phyloP scores from a whole-genome alignment of 2,113 vertebrate genomes.

The Dunckerocampus dactyliophorus region DNA sequence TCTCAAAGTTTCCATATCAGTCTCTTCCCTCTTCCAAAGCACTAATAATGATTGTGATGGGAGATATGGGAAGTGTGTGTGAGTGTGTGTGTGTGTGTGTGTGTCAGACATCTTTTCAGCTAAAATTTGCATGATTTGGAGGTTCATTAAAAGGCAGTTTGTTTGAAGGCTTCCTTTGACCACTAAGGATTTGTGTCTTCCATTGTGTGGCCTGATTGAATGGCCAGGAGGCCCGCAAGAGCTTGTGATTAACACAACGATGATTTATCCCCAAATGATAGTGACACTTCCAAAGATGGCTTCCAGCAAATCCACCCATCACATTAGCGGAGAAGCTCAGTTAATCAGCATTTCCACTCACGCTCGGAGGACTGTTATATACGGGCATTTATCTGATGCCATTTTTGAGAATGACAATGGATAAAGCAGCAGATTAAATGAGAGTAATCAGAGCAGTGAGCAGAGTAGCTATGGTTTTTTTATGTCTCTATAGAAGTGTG shows the following conservation, averaged over 20 bases:
- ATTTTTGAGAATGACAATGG: constrained; percentile 28
- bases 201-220: constrained; percentile 19
- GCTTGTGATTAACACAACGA: constrained; percentile 39
- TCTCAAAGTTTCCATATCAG: neutral
- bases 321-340: constrained; percentile 49
- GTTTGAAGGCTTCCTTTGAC: constrained; percentile 24
- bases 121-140: constrained; percentile 11
- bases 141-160: constrained; percentile 15
- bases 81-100: neutral
- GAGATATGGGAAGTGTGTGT: neutral
- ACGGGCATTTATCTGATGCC: constrained; percentile 36
- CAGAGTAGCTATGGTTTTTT: neutral
- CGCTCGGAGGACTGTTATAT: constrained; percentile 44
- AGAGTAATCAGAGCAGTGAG: constrained; percentile 10
- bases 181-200: constrained; percentile 29
- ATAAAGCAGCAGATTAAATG: constrained; percentile 20
- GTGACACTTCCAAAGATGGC: constrained; percentile 49
- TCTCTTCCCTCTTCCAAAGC: neutral
- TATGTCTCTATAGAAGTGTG: neutral
- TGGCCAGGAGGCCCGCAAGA: constrained; percentile 21
- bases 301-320: constrained; percentile 52
- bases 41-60: neutral
- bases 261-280: constrained; percentile 54
- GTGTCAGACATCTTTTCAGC: constrained; percentile 6
- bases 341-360: constrained; percentile 43